Conservation (phyloP, 92 coral and sea anemone species). For the Nematostella vectensis region DNA sequence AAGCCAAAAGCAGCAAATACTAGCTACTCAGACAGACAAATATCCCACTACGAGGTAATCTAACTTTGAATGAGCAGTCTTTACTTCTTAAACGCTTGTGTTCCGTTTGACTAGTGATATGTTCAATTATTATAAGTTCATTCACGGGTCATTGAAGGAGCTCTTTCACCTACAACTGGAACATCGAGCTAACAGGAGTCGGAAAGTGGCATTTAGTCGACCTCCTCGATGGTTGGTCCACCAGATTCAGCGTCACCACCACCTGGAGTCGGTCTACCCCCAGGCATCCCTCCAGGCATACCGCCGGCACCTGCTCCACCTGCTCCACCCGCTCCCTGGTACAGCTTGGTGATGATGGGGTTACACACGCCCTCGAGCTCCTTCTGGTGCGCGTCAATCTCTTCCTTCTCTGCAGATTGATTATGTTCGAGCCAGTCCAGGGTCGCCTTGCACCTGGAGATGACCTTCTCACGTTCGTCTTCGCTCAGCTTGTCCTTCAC, state of each 20-base stretch:
- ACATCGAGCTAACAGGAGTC: too few relatives aligned
- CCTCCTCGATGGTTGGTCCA: conserved; percentile 98
- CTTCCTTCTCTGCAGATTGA: conserved; percentile 59
- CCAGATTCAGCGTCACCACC: not conserved
- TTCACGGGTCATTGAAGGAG: too few relatives aligned
- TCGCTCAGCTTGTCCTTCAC: conserved; percentile 81
- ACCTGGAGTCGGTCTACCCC: conserved; percentile 30
- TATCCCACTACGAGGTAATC: too few relatives aligned
- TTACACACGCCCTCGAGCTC: conserved; percentile 80
- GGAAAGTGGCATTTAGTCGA: conserved; percentile 81
- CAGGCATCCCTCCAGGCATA: conserved; percentile 17
- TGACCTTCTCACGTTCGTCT: conserved; percentile 59
- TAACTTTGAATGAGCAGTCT: too few relatives aligned
- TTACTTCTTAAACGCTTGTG: too few relatives aligned
- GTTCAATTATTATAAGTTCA: too few relatives aligned
- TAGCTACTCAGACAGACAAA: too few relatives aligned
- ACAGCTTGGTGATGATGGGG: conserved; percentile 90
- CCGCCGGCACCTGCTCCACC: conserved; percentile 13
- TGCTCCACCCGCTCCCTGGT: conserved; percentile 73
- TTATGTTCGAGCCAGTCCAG: conserved; percentile 86
- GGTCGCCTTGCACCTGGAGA: conserved; percentile 75
- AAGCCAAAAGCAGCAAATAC: too few relatives aligned
- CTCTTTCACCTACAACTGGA: too few relatives aligned
- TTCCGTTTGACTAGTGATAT: too few relatives aligned
- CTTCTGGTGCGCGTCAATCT: conserved; percentile 65